A percentile compares a stretch with the other conserved stretches of the same genome.
Conservation (phyloP, 2,797 vertebrate species). For the Pterois miles region DNA sequence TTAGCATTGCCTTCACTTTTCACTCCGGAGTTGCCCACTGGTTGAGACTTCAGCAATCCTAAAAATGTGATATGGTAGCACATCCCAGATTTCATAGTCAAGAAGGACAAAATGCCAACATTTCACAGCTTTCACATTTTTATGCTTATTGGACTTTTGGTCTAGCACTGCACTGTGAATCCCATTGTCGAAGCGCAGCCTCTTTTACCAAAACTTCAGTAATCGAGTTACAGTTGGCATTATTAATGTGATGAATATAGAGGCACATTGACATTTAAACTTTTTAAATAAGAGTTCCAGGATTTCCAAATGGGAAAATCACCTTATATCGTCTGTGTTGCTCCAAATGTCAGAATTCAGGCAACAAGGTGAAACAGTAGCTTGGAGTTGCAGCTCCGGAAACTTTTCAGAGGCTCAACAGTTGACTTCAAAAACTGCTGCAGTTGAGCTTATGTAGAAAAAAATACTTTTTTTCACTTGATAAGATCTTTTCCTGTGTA, state of each 20-base stretch:
- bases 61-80: no score
- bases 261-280: neutral
- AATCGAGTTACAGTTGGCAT: neutral
- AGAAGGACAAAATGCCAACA: no score
- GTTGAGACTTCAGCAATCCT: neutral
- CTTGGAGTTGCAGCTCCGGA: conserved; percentile 4
- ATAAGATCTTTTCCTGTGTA: conserved; percentile 28
- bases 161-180: no score
- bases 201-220: no score
- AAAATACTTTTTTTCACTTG: conserved; percentile 12
- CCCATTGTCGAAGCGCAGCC: no score
- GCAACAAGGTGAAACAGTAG: neutral
- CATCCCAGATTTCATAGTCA: no score
- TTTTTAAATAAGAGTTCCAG: neutral
- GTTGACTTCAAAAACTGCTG: conserved; percentile 12
- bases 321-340: neutral
- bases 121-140: no score
- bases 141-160: no score
- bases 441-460: conserved; percentile 12
- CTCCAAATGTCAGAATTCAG: conserved; percentile 13
- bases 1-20: no score
- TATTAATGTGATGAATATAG: neutral
- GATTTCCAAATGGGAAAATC: neutral
- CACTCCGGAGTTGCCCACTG: no score
- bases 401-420: conserved; percentile 27